Conservation (phyloP, 2,888 invertebrate species). For the Periphyllus acericola region DNA sequence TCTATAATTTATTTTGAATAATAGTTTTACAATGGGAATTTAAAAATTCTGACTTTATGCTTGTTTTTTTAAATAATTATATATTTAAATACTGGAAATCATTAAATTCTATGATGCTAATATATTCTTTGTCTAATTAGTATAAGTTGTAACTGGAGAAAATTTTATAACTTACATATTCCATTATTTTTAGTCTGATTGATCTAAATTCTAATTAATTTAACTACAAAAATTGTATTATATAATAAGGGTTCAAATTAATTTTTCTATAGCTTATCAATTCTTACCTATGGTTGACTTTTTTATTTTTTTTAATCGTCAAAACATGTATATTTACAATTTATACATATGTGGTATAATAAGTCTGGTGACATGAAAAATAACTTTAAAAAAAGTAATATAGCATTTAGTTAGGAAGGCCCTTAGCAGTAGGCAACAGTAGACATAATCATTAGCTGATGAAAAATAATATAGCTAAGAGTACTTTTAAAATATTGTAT, state of each 20-base stretch:
- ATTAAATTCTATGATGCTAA: conserved; percentile 61
- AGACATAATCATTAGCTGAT: too few relatives aligned
- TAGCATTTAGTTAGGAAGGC: too few relatives aligned
- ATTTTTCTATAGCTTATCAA: not conserved
- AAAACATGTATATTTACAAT: not conserved
- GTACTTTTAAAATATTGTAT: too few relatives aligned
- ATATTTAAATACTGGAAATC: conserved; percentile 59
- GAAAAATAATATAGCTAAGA: too few relatives aligned
- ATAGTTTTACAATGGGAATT: not conserved
- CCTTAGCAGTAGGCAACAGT: too few relatives aligned
- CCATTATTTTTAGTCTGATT: conserved; percentile 19
- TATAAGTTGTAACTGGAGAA: conserved; percentile 45
- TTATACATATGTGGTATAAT: conserved; percentile 8
- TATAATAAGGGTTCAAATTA: not conserved
- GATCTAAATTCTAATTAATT: too few relatives aligned
- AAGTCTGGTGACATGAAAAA: too few relatives aligned
- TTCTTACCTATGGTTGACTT: conserved; percentile 11
- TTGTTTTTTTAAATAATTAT: conserved; percentile 55
- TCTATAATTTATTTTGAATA: too few relatives aligned
- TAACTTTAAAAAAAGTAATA: too few relatives aligned
- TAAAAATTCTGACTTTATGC: not conserved
- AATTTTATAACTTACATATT: conserved; percentile 8
- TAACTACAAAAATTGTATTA: conserved; percentile 38
- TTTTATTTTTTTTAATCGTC: not conserved
- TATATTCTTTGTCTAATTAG: conserved; percentile 58